Percentiles rank a stretch among this genome's conserved stretches.
These are phyloP conservation scores for Hemaris fuciformis DNA, from an alignment of 2,888 invertebrate genomes.

Conservation along the genomic window DNA sequence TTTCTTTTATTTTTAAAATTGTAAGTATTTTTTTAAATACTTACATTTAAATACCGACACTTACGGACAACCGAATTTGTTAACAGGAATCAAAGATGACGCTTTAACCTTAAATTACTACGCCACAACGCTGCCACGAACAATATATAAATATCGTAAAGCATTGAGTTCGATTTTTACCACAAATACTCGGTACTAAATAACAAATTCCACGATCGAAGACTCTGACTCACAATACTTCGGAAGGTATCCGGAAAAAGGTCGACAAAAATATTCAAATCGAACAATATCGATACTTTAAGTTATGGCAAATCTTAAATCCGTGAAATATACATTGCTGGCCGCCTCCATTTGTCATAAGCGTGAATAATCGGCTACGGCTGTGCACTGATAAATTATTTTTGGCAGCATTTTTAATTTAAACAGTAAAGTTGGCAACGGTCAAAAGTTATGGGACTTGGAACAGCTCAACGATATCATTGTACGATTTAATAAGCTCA, in stretches of 20 bases:
- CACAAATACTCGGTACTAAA: not conserved
- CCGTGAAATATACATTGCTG: slow-evolving; percentile 60
- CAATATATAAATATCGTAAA: too few species aligned
- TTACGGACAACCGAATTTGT: too few species aligned
- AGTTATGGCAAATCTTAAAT: slow-evolving; percentile 56
- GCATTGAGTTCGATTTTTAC: too few species aligned
- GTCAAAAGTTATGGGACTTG: slow-evolving; percentile 22
- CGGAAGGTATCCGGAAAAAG: not conserved
- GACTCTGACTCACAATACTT: not conserved
- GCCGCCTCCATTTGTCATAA: slow-evolving; percentile 62
- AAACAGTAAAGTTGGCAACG: slow-evolving; percentile 18
- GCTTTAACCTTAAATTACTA: not conserved
- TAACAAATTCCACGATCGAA: not conserved
- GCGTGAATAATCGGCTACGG: slow-evolving; percentile 59
- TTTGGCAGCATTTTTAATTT: slow-evolving; percentile 42
- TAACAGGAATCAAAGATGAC: not conserved
- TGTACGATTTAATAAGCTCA: not conserved
- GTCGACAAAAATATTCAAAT: slow-evolving; percentile 14
- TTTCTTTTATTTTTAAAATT: too few species aligned
- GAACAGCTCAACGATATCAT: slow-evolving; percentile 20
- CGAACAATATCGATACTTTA: slow-evolving; percentile 24
- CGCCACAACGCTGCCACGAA: too few species aligned
- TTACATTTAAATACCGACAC: too few species aligned
- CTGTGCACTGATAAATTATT: slow-evolving; percentile 60
- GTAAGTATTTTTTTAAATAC: too few species aligned